phyloP scores from a whole-genome alignment of 1,140 invertebrate genomes.

The Branchinecta lynchi region DNA sequence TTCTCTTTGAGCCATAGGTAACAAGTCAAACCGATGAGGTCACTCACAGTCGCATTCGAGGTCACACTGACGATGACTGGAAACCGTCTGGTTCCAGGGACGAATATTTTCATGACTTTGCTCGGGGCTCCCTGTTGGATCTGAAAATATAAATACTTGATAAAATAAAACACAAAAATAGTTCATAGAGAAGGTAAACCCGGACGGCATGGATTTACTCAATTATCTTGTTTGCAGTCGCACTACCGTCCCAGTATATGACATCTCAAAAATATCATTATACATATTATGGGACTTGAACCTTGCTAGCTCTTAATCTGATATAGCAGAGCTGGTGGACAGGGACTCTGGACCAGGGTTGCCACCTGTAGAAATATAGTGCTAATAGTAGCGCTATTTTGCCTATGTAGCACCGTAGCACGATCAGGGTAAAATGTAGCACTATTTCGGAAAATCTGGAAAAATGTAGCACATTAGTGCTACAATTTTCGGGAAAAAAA shows the following conservation, averaged over 20 bases:
- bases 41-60: background rate
- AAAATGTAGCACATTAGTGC: no score
- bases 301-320: background rate
- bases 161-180: background rate
- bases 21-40: background rate
- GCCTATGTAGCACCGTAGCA: no score
- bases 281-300: background rate
- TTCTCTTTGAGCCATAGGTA: background rate
- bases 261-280: background rate
- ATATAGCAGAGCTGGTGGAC: background rate
- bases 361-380: no score
- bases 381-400: no score
- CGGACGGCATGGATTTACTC: background rate
- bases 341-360: no score
- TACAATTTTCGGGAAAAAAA: no score
- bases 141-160: background rate
- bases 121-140: background rate
- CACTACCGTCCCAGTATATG: background rate
- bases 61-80: background rate
- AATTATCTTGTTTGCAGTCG: no score
- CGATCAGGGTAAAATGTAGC: no score
- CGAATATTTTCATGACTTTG: background rate
- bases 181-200: background rate
- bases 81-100: background rate
- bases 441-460: no score